Conservation (phyloP, 2,113 vertebrate species). For the Pseudorectes ferrugineus region DNA sequence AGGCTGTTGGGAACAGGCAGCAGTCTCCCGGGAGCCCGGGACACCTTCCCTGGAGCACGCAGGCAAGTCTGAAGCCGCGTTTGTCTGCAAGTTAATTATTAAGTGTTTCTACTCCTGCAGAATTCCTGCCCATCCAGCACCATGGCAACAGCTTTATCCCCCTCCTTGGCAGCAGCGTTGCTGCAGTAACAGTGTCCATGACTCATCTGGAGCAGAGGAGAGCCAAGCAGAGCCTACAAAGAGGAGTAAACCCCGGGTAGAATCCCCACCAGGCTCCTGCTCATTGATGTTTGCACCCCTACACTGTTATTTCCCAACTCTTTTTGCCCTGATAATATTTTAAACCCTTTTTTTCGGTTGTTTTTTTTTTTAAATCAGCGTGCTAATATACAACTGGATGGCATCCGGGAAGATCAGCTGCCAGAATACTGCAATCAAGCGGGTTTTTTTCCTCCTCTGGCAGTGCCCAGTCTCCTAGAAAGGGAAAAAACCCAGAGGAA, state of each 20-base stretch:
- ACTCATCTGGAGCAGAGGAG: conserved; percentile 46
- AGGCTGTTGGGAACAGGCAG: neutral
- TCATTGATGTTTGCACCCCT: neutral
- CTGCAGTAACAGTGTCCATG: conserved; percentile 62
- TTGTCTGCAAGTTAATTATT: conserved; percentile 66
- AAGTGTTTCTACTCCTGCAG: conserved; percentile 53
- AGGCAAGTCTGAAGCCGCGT: neutral
- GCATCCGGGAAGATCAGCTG: neutral
- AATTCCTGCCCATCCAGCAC: conserved; percentile 59
- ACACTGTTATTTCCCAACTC: neutral
- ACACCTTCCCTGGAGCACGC: conserved; percentile 15
- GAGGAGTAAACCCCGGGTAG: neutral
- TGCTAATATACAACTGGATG: neutral
- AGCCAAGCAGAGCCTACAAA: neutral
- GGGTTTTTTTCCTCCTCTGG: neutral
- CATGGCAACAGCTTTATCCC: conserved; percentile 65
- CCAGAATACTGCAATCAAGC: neutral
- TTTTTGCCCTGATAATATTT: neutral
- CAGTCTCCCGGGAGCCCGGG: neutral
- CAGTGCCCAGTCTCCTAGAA: neutral
- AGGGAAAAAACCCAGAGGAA: neutral
- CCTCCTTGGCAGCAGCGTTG: conserved; percentile 57
- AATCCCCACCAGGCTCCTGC: neutral
- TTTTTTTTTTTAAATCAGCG: neutral
- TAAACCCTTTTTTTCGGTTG: neutral